Evolutionary conservation across 2,888 invertebrate species (phyloP).

Genomic region (Phalera bucephala): DNA sequence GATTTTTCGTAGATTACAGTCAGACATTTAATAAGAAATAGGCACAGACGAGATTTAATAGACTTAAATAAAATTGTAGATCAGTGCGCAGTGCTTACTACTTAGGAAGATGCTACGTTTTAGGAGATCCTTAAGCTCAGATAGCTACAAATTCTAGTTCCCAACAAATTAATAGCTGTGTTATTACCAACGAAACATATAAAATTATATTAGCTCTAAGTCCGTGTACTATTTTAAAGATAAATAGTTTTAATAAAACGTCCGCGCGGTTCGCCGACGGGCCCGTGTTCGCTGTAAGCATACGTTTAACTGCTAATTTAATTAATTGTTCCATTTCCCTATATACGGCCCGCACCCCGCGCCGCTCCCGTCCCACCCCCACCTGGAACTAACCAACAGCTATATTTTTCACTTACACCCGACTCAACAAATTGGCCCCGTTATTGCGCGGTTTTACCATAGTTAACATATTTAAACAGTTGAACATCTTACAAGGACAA

Average conservation of each 20-base stretch:
- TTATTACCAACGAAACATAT: too few species aligned
- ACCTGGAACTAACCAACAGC: slow-evolving; percentile 44
- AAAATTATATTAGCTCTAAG: slow-evolving; percentile 24
- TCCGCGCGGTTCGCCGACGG: slow-evolving; percentile 22
- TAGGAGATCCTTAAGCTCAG: too few species aligned
- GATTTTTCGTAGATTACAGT: too few species aligned
- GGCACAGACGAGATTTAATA: too few species aligned
- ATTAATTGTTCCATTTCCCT: slow-evolving; percentile 77
- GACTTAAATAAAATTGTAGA: too few species aligned
- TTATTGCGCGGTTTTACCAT: slow-evolving; percentile 45
- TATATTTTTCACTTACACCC: slow-evolving; percentile 71
- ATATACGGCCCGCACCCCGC: slow-evolving; percentile 39
- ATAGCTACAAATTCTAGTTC: too few species aligned
- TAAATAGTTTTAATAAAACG: slow-evolving; percentile 71
- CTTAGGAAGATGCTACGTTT: too few species aligned
- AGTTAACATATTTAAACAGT: too few species aligned
- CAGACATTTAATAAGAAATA: too few species aligned
- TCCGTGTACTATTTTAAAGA: slow-evolving; percentile 42
- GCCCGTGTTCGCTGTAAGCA: slow-evolving; percentile 40
- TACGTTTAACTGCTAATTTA: slow-evolving; percentile 74
- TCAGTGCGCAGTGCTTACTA: too few species aligned
- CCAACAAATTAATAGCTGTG: too few species aligned
- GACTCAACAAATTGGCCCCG: slow-evolving; percentile 54
- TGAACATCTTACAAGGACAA: too few species aligned
- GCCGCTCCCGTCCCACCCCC: slow-evolving; percentile 14